Conservation (phyloP, 2,113 vertebrate genomes). For the Ramphastos sulfuratus region DNA sequence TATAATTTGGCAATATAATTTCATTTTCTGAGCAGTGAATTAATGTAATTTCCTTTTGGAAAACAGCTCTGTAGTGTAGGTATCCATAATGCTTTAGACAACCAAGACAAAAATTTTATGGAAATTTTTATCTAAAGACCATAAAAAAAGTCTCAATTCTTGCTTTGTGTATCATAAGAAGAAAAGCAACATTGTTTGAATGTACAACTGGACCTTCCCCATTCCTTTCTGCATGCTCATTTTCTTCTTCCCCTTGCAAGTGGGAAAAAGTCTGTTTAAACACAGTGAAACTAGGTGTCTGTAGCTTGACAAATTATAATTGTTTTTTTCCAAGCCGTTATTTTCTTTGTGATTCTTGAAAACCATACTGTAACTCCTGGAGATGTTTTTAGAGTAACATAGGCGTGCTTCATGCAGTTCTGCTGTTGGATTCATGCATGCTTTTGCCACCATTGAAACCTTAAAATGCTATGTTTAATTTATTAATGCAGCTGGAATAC, state of each 20-base stretch:
- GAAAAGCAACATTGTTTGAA: slow-evolving; percentile 75
- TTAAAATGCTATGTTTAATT: slow-evolving; percentile 21
- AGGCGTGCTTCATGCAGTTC: slow-evolving; percentile 32
- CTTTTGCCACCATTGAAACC: slow-evolving; percentile 55
- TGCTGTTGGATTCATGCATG: slow-evolving; percentile 45
- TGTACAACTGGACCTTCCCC: slow-evolving; percentile 70
- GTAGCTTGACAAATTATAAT: slow-evolving; percentile 61
- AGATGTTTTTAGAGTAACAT: slow-evolving; percentile 53
- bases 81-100: not conserved
- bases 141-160: slow-evolving; percentile 24
- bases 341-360: slow-evolving; percentile 63
- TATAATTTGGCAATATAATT: not conserved
- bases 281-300: slow-evolving; percentile 62
- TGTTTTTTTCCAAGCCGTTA: slow-evolving; percentile 45
- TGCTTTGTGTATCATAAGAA: slow-evolving; percentile 64
- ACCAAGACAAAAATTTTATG: not conserved
- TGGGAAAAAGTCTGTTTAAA: slow-evolving; percentile 70
- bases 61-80: not conserved
- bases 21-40: not conserved
- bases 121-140: slow-evolving; percentile 25
- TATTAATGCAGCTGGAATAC: slow-evolving; percentile 42
- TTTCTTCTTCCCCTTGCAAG: slow-evolving; percentile 54
- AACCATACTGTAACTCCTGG: slow-evolving; percentile 55
- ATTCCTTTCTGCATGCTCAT: slow-evolving; percentile 73
- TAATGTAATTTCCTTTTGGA: not conserved